Percentiles rank a stretch among this genome's conserved stretches.
Evolutionary conservation across 2,888 invertebrate species (phyloP).

Genomic region (Automeris io): DNA sequence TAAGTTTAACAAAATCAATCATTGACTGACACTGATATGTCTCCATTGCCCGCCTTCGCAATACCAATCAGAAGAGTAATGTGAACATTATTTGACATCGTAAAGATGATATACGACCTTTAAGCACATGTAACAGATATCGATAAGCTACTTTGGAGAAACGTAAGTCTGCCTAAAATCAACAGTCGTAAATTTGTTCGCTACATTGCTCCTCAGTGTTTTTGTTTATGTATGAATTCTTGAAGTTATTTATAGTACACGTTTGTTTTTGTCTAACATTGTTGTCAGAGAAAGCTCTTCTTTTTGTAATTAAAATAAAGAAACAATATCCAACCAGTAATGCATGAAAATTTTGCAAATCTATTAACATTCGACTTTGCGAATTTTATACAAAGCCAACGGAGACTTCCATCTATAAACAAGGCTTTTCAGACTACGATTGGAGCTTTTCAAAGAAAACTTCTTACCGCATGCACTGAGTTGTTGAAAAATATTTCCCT

Average conservation of each 20-base stretch:
- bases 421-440: no score
- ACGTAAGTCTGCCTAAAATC: not conserved
- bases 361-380: no score
- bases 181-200: not conserved
- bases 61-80: conserved; percentile 7
- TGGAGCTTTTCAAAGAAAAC: no score
- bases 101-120: conserved; percentile 6
- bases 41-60: not conserved
- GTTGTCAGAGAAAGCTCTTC: no score
- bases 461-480: no score
- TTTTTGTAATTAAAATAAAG: no score
- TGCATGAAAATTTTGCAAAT: no score
- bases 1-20: conserved; percentile 2
- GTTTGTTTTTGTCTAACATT: not conserved
- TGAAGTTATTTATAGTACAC: not conserved
- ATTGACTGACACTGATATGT: not conserved
- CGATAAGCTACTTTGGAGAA: not conserved
- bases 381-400: no score
- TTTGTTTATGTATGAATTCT: not conserved
- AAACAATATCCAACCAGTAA: no score
- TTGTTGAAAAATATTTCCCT: no score
- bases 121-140: not conserved
- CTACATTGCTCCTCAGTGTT: not conserved
- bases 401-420: no score
- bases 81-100: conserved; percentile 3